These are phyloP conservation scores for Acipenser ruthenus DNA, from an alignment of 2,797 vertebrate genomes.

Conservation along the genomic window DNA sequence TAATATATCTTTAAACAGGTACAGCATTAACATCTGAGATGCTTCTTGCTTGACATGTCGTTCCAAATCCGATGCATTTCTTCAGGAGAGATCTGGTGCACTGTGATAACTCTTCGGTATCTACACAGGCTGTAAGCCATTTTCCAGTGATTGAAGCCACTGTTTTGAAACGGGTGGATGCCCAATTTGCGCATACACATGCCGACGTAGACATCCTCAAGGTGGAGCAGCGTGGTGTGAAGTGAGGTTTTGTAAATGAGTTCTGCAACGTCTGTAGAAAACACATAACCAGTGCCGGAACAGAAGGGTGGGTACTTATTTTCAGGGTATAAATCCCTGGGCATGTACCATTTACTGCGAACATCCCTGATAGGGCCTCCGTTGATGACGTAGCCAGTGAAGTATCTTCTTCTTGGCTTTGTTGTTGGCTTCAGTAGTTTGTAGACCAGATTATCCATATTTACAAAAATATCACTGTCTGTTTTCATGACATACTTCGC, in stretches of 20 bases:
- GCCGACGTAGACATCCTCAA: slow-evolving; percentile 94
- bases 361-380: slow-evolving; percentile 92
- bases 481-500: slow-evolving; percentile 96
- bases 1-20: no score
- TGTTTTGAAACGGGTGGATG: slow-evolving; percentile 96
- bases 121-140: slow-evolving; percentile 96
- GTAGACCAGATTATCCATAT: slow-evolving; percentile 98
- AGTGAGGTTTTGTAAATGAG: slow-evolving; percentile 93
- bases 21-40: slow-evolving; percentile 83
- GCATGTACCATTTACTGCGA: slow-evolving; percentile 98
- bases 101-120: slow-evolving; percentile 88
- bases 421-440: slow-evolving; percentile 89
- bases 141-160: slow-evolving; percentile 98
- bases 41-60: slow-evolving; percentile 98
- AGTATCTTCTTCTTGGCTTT: slow-evolving; percentile 87
- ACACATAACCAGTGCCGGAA: slow-evolving; percentile 93
- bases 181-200: slow-evolving; percentile 90
- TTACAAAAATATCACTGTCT: slow-evolving; percentile 98
- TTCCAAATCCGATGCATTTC: slow-evolving; percentile 98
- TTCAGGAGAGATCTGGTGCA: slow-evolving; percentile 94
- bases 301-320: slow-evolving; percentile 95
- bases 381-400: slow-evolving; percentile 92
- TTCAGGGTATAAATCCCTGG: slow-evolving; percentile 88
- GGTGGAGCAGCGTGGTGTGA: slow-evolving; percentile 89
- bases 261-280: slow-evolving; percentile 91